Percentiles rank a stretch among this genome's conserved stretches.
These are phyloP conservation scores for Digitonthophagus gazella DNA, from an alignment of 2,888 invertebrate genomes.

Conservation along the genomic window DNA sequence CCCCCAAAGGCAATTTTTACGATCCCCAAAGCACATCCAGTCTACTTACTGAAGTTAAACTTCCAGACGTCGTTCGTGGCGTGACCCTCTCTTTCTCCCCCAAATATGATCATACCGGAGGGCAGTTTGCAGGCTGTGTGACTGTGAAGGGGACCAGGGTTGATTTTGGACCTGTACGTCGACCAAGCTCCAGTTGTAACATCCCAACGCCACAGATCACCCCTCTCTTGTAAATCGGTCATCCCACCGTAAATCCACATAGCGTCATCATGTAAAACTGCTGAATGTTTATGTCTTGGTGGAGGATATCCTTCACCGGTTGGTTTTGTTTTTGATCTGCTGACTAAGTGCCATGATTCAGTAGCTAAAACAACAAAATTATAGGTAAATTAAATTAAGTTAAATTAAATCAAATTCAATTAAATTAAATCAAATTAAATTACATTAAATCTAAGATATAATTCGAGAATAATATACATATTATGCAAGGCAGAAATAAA, in stretches of 20 bases:
- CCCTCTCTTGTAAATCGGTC: slow-evolving; percentile 75
- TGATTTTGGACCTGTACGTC: slow-evolving; percentile 59
- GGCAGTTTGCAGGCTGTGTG: slow-evolving; percentile 77
- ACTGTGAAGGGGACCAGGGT: slow-evolving; percentile 71
- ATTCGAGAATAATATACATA: neutral
- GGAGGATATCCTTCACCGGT: slow-evolving; percentile 56
- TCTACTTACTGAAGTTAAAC: slow-evolving; percentile 71
- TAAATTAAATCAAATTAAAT: neutral
- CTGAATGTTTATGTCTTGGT: slow-evolving; percentile 81
- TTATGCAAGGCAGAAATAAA: neutral
- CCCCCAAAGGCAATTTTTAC: neutral
- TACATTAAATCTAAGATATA: neutral
- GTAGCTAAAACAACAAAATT: slow-evolving; percentile 59
- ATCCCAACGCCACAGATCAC: slow-evolving; percentile 80
- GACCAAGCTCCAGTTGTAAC: slow-evolving; percentile 64
- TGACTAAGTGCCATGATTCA: slow-evolving; percentile 75
- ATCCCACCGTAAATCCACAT: slow-evolving; percentile 90
- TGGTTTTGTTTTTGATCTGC: slow-evolving; percentile 44
- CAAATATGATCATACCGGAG: slow-evolving; percentile 76
- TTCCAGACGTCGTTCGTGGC: slow-evolving; percentile 77
- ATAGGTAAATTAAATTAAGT: neutral
- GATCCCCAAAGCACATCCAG: neutral
- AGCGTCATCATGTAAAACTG: slow-evolving; percentile 71
- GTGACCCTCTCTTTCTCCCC: slow-evolving; percentile 72
- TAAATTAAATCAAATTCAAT: neutral